phyloP scores from a whole-genome alignment of 2,113 vertebrate genomes.

The Gasterosteus nipponicus region DNA sequence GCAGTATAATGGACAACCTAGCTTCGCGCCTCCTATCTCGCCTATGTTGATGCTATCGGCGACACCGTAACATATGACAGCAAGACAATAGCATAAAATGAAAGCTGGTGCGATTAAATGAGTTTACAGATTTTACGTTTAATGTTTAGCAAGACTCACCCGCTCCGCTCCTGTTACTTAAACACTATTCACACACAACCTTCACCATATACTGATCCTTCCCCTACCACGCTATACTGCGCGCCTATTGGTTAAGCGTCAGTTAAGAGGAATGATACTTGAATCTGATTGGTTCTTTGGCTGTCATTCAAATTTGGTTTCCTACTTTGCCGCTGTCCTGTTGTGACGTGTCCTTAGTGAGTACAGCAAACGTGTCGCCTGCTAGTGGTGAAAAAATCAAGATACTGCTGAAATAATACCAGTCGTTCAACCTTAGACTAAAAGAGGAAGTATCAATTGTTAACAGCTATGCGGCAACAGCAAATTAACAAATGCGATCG shows the following conservation, averaged over 20 bases:
- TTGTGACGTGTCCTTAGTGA: conserved; percentile 84
- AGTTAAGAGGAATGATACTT: fast-evolving
- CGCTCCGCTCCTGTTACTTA: conserved; percentile 69
- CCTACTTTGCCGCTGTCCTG: conserved; percentile 49
- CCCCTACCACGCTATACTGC: conserved; percentile 19
- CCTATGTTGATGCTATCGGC: not conserved
- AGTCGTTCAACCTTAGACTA: not conserved
- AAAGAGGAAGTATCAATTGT: not conserved
- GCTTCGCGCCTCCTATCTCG: fast-evolving
- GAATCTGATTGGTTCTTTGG: conserved; percentile 60
- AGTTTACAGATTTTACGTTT: conserved; percentile 17
- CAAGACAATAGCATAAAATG: not conserved
- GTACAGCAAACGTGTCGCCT: conserved; percentile 20
- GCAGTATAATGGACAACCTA: conserved; percentile 12
- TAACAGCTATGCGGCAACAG: not conserved
- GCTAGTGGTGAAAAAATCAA: conserved; percentile 32
- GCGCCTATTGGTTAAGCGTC: conserved; percentile 67
- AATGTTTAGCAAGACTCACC: conserved; percentile 69
- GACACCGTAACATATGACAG: not conserved
- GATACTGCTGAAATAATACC: not conserved
- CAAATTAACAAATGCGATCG: not conserved
- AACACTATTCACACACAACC: conserved; percentile 73
- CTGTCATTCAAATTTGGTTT: conserved; percentile 51
- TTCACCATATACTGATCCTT: conserved; percentile 44
- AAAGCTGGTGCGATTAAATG: fast-evolving